Evolutionary conservation across 2,797 vertebrate genomes (phyloP), one percentile per base, ranked within the genome.

Genomic region (Sebastiscus albofasciatus): DNA sequence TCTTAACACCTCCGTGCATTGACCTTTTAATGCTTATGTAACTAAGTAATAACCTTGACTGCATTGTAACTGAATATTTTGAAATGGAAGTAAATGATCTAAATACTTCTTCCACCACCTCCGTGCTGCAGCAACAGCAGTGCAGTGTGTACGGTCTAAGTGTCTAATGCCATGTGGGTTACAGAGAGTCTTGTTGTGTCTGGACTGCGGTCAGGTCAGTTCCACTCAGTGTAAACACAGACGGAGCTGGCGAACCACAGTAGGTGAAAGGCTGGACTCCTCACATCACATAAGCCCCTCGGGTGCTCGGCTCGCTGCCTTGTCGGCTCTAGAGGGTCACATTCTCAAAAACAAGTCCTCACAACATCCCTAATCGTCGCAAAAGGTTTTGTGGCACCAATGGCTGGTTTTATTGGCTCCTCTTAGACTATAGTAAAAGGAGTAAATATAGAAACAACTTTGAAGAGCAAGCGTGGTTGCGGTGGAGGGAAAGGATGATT

Each of bases 381-480:
- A 68, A 65, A 64, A 75, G 20, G 22, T 71, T 93, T 90, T 88
- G 91, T 89, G 73, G 84, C 79, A 46, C 24, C 6, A 76, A 75
- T 12, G 71, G 31, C 69, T 81, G 88, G 87, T 90, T 90, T 86
- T 78, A 62, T 6, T 42, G 85, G 75, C 87, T 92, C 81, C 79
- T 89, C 76, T 62, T 39, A 88, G 86, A 79, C 90, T 81, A 73
- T 85, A 80, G 69, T 92, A 92, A 91, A 90, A 89, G 55, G 8
- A 20, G 36, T 91, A 94, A 93, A 94, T 88, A 91, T 87, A 91
- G 93, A 85, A 85, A 75, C 42, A 71, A 74, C 36, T 90, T 89
- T 85, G 69, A 87, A 84, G 86, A 82, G 72, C 72, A n/a, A n/a
- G 62, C 26, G 68, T 39, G 64, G 65, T 69, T 93, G 92, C 46